These are phyloP conservation scores for Acronicta leporina DNA, from an alignment of 2,888 invertebrate species.

Conservation along the genomic window DNA sequence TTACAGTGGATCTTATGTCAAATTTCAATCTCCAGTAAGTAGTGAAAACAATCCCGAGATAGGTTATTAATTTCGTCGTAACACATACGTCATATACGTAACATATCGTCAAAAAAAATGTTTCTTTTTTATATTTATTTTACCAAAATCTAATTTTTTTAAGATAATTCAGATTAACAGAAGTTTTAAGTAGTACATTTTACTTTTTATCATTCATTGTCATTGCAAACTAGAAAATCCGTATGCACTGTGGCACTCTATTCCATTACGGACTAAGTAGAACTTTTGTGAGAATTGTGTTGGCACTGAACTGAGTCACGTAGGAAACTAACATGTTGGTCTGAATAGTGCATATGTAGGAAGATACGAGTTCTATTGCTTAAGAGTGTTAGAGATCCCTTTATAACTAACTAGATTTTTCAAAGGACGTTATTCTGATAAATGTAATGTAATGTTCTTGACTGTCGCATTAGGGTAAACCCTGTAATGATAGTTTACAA, in stretches of 20 bases:
- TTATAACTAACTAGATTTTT: background rate
- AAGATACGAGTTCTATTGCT: slow-evolving; percentile 23
- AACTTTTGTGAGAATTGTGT: slow-evolving; percentile 38
- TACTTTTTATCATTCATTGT: slow-evolving; percentile 25
- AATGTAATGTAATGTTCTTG: too few relatives aligned
- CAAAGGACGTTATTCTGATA: too few relatives aligned
- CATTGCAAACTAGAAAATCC: slow-evolving; percentile 19
- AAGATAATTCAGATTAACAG: background rate
- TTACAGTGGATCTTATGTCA: too few relatives aligned
- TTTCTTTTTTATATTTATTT: too few relatives aligned
- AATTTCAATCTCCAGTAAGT: too few relatives aligned
- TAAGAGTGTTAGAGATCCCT: slow-evolving; percentile 1
- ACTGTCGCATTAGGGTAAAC: too few relatives aligned
- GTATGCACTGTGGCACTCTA: slow-evolving; percentile 28
- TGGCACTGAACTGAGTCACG: slow-evolving; percentile 46
- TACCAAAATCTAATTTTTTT: too few relatives aligned
- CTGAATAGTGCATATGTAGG: slow-evolving; percentile 41
- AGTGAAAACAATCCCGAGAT: too few relatives aligned
- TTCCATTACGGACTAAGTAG: slow-evolving; percentile 34
- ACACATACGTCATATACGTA: too few relatives aligned
- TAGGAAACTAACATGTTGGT: slow-evolving; percentile 37
- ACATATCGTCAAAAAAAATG: too few relatives aligned
- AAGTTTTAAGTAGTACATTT: slow-evolving; percentile 3
- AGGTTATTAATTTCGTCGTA: too few relatives aligned
- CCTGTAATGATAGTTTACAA: too few relatives aligned